Evolutionary conservation across 2,888 invertebrate species (phyloP).

Genomic region (Glyphotaelius pellucidus): DNA sequence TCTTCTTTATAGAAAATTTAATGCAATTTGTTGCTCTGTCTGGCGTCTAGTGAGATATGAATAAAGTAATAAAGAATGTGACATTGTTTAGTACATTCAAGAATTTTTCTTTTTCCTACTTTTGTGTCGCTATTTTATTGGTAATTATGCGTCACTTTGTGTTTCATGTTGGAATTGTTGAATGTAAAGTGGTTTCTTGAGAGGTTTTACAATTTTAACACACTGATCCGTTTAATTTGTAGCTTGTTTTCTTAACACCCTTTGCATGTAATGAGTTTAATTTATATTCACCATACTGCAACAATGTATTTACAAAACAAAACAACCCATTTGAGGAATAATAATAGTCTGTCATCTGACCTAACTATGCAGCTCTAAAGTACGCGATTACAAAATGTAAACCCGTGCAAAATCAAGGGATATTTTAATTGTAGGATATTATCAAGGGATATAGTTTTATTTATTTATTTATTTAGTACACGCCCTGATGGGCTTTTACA

Average conservation of each 20-base stretch:
- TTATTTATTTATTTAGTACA: too few relatives aligned
- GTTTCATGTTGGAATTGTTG: not conserved
- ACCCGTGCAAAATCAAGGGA: too few relatives aligned
- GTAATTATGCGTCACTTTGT: not conserved
- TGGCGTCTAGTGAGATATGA: not conserved
- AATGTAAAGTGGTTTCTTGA: not conserved
- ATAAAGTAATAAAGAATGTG: not conserved
- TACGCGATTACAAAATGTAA: not conserved
- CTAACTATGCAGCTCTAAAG: not conserved
- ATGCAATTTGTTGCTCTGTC: not conserved
- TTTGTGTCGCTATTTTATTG: not conserved
- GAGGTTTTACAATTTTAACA: not conserved
- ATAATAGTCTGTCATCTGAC: not conserved
- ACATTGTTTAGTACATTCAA: not conserved
- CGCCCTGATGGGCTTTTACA: too few relatives aligned
- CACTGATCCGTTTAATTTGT: not conserved
- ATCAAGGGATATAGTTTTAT: too few relatives aligned
- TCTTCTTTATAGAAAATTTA: not conserved
- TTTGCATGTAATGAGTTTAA: not conserved
- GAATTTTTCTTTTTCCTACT: not conserved
- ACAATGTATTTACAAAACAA: not conserved
- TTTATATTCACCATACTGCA: too few relatives aligned
- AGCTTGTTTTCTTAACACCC: not conserved
- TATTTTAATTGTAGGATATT: too few relatives aligned
- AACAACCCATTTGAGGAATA: not conserved